Conservation (phyloP, 2,888 invertebrate species). For the Plagiodera versicolora region DNA sequence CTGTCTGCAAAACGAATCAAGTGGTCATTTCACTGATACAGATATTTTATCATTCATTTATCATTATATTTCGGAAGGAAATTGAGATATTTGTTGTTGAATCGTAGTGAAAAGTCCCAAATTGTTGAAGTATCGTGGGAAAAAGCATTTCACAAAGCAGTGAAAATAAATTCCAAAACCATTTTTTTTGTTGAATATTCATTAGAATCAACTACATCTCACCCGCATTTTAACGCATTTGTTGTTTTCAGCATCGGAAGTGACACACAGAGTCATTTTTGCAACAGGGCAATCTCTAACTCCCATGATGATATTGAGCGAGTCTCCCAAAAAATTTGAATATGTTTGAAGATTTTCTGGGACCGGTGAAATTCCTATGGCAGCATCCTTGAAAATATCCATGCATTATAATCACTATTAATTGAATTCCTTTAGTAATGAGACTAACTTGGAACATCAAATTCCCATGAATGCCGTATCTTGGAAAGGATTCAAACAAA, state of each 20-base stretch:
- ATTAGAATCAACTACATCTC: no score
- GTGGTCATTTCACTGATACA: no score
- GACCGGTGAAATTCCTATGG: slow-evolving; percentile 66
- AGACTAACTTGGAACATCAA: slow-evolving; percentile 72
- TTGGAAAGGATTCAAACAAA: slow-evolving; percentile 72
- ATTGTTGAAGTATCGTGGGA: no score
- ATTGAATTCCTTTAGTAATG: no score
- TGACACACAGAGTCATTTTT: slow-evolving; percentile 86
- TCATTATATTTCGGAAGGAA: no score
- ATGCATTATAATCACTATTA: no score
- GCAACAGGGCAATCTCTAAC: slow-evolving; percentile 83
- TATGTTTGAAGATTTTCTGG: slow-evolving; percentile 77
- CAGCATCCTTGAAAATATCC: slow-evolving; percentile 65
- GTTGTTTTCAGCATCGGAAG: slow-evolving; percentile 85
- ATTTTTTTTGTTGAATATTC: no score
- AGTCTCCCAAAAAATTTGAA: slow-evolving; percentile 69
- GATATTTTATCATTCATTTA: no score
- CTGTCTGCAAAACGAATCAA: slow-evolving; percentile 62
- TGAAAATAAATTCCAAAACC: no score
- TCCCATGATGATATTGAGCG: slow-evolving; percentile 70
- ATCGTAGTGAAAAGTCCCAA: no score
- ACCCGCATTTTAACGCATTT: slow-evolving; percentile 93
- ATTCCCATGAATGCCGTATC: slow-evolving; percentile 71
- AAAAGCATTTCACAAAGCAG: no score
- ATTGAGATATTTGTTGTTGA: no score